Conservation (phyloP, 2,888 invertebrate species). For the Rhamnusium bicolor region DNA sequence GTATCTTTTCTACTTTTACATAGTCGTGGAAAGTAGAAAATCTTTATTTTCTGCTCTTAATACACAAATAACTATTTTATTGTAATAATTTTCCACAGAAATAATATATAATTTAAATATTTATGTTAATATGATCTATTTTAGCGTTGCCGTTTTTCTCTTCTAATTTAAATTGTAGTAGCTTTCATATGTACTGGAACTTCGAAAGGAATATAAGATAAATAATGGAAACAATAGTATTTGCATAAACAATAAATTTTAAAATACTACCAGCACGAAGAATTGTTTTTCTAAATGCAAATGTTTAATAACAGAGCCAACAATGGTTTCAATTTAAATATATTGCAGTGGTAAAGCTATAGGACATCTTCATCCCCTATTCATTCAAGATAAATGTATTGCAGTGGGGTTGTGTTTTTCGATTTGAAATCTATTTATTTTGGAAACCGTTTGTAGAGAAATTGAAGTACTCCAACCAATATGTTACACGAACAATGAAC, state of each 20-base stretch:
- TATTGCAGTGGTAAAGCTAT: conserved; percentile 28
- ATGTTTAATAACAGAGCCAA: conserved; percentile 15
- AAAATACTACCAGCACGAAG: neutral
- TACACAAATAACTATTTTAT: no score
- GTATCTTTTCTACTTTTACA: no score
- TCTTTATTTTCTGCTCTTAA: no score
- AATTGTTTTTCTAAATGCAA: conserved; percentile 14
- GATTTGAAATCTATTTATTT: conserved; percentile 42
- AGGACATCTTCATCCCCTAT: conserved; percentile 35
- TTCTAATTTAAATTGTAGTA: neutral
- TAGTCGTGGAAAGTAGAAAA: no score
- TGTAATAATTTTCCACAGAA: no score
- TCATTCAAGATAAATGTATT: conserved; percentile 37
- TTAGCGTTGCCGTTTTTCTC: no score
- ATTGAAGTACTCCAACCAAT: conserved; percentile 60
- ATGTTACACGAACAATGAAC: conserved; percentile 70
- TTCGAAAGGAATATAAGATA: neutral
- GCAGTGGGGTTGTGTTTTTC: conserved; percentile 39
- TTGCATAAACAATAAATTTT: neutral
- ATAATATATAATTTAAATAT: no score
- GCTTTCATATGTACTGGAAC: neutral
- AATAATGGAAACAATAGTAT: neutral
- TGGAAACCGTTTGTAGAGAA: conserved; percentile 19
- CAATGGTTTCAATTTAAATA: conserved; percentile 29
- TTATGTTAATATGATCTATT: no score